Conservation (phyloP, 2,797 vertebrate species). For the Petrocephalus sullivani region DNA sequence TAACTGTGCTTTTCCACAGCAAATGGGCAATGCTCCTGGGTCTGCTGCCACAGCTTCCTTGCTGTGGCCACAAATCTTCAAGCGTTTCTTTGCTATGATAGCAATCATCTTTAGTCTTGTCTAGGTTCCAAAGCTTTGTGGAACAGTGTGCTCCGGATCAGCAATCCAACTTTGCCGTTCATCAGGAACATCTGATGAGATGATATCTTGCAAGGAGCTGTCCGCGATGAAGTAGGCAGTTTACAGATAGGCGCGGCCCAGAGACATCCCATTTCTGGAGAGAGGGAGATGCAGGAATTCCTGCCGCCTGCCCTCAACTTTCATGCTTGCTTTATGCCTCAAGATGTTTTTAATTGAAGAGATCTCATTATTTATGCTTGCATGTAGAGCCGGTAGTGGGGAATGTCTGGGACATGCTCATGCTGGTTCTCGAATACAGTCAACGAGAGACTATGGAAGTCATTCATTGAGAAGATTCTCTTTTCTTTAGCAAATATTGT, state of each 20-base stretch:
- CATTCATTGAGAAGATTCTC: background rate
- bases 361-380: slow-evolving; percentile 68
- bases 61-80: background rate
- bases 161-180: slow-evolving; percentile 58
- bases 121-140: slow-evolving; percentile 42
- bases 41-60: background rate
- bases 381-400: slow-evolving; percentile 57
- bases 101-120: slow-evolving; percentile 39
- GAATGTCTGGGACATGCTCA: slow-evolving; percentile 39
- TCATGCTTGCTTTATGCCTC: slow-evolving; percentile 60
- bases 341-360: slow-evolving; percentile 65
- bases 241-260: slow-evolving; percentile 65
- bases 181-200: slow-evolving; percentile 61
- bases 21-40: background rate
- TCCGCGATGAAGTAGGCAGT: slow-evolving; percentile 52
- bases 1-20: background rate
- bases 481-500: background rate
- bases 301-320: slow-evolving; percentile 50
- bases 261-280: slow-evolving; percentile 59
- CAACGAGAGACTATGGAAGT: background rate
- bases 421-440: background rate
- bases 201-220: slow-evolving; percentile 60
- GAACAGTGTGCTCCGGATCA: slow-evolving; percentile 40
- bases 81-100: background rate
- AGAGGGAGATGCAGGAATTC: slow-evolving; percentile 62